Base-by-base conservation (phyloP, 2,797 vertebrate species). In the Sebastes itinus region DNA sequence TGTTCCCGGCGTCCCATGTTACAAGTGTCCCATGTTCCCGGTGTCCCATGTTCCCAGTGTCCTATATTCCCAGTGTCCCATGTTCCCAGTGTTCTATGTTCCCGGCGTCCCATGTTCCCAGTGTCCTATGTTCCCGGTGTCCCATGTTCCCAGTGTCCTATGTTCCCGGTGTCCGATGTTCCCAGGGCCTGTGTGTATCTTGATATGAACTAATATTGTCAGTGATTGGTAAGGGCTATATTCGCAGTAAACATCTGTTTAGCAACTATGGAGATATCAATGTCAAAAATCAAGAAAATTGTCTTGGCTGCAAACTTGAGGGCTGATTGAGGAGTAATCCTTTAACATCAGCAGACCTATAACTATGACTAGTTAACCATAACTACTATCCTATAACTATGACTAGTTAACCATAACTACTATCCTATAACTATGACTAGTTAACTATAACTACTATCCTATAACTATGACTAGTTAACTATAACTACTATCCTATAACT, bases 1-100 rank as follows among this genome's bases (percentile, higher is more conserved):
- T 32, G 30, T 3, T 3, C 30, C 30, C 1, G 0, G 30, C 0
- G 7, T 32, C 0, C 28, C 0, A 28, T 28, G 5, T 2, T 28
- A 5, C 28, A 5, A 2, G 28, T 6, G 28, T 9, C 4, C 33
- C 0, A 35, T 35, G 33, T 35, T 35, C 11, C 33, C 11, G 0
- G 33, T 12, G 33, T 11, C 4, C 33, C 0, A 32, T 32, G 32
- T 1, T 32, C 32, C 32, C 2, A 0, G 32, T 0, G 7, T 32
- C 30, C 30, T 1, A 30, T 30, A 7, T 30, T 30, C 30, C 30
- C 2, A 0, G 7, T 32, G 32, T 32, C 8, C 32, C 0, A 12
- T 12, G 33, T 2, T 12, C 33, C 11, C 4, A 0, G 32, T 1
- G 7, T 9, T 2, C 30, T 0, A 7, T 32, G 30, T 8, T 7